Conservation (phyloP, 2,888 invertebrate genomes). For the Ganaspis brasiliensis region DNA sequence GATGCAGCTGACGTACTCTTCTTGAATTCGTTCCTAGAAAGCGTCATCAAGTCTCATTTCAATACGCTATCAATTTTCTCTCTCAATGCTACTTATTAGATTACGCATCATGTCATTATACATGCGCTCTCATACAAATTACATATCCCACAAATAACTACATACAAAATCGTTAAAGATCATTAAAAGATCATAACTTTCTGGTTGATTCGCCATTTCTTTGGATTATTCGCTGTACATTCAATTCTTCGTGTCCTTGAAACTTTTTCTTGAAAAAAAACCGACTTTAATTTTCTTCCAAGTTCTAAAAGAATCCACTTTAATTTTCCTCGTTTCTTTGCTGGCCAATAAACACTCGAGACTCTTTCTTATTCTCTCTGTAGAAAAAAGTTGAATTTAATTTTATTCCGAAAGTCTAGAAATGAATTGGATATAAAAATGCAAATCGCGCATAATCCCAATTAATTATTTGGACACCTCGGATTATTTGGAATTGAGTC, state of each 20-base stretch:
- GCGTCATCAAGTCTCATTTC: not conserved
- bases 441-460: not conserved
- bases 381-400: no score
- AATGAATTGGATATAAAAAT: not conserved
- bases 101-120: constrained; percentile 31
- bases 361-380: no score
- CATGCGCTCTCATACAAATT: not conserved
- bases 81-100: constrained; percentile 14
- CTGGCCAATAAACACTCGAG: no score
- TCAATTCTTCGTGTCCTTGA: no score
- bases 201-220: no score
- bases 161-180: not conserved
- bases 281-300: no score
- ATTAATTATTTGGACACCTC: constrained; percentile 21
- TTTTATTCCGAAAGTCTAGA: no score
- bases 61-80: constrained; percentile 28
- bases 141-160: not conserved
- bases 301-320: no score
- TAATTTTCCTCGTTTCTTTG: no score
- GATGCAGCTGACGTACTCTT: constrained; percentile 31
- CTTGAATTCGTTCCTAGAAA: constrained; percentile 22
- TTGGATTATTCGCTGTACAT: no score
- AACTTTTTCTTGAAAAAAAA: no score
- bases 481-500: constrained; percentile 29
- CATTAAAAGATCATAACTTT: no score